These are phyloP conservation scores for Eilema depressum DNA, from an alignment of 2,888 invertebrate genomes.

Conservation along the genomic window DNA sequence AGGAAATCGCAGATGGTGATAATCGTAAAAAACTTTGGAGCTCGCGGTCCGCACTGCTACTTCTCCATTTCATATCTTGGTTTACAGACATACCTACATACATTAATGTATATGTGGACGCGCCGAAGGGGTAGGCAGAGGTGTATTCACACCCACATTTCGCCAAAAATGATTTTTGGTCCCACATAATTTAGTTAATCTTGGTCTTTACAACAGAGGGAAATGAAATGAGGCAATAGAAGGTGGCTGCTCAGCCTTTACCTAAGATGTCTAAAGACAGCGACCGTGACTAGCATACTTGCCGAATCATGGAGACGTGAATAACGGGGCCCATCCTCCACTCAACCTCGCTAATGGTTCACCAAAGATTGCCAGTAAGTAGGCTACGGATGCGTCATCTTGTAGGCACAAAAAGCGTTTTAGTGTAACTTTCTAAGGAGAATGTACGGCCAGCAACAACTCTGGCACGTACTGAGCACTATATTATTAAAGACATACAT, in stretches of 20 bases:
- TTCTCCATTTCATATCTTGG: too few relatives aligned
- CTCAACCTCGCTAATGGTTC: constrained; percentile 10
- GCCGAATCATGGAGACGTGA: not conserved
- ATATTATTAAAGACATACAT: not conserved
- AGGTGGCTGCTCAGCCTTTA: not conserved
- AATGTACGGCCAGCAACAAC: constrained; percentile 6
- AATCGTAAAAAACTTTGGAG: too few relatives aligned
- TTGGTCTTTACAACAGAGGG: too few relatives aligned
- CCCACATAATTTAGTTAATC: too few relatives aligned
- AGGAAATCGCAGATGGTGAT: too few relatives aligned
- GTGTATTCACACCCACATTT: too few relatives aligned
- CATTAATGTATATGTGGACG: too few relatives aligned
- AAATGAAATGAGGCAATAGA: not conserved
- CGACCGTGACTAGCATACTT: not conserved
- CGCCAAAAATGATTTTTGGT: too few relatives aligned
- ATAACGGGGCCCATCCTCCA: constrained; percentile 9
- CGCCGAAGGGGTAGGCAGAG: too few relatives aligned
- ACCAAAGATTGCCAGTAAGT: constrained; percentile 15
- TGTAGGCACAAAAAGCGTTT: constrained; percentile 15
- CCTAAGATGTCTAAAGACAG: not conserved
- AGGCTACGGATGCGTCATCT: constrained; percentile 14
- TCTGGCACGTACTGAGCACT: not conserved
- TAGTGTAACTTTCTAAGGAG: constrained; percentile 19
- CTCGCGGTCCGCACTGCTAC: too few relatives aligned
- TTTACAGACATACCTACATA: too few relatives aligned